Evolutionary conservation across 2,113 vertebrate genomes (phyloP), one percentile per base, ranked within the genome.

Genomic region (Ciconia maguari): DNA sequence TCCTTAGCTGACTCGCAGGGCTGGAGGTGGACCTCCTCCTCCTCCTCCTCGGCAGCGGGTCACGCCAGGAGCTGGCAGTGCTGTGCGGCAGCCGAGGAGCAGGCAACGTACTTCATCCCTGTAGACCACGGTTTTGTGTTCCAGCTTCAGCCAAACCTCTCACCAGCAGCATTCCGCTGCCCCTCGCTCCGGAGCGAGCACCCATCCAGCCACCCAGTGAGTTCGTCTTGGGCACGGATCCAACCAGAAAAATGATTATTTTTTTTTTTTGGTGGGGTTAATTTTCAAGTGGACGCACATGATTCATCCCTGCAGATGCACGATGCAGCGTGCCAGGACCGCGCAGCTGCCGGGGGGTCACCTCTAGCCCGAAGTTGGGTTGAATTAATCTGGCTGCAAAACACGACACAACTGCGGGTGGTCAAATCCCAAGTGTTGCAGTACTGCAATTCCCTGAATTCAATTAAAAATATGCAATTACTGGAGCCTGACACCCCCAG

Each of bases 51-150:
- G 3, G 34, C 60, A 58, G 29, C 4, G 2, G 38, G 26, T 38
- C 15, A 34, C 6, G 2, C 8, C 1, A 2, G 54, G 44, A 19
- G 5, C 34, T 6, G 30, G 51, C 81, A 49, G 48, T 15, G 11
- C 75, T 52, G 9, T 2, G 11, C 10, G 2, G 19, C 49, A 16
- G 16, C 15, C 0, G 3, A 58, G 68, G 32, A 61, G 57, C 52
- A 9, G 27, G 1, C 65, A 69, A 26, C 2, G 3, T 2, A 2
- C 57, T 68, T 42, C 93, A 72, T 4, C 72, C 72, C 77, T 5
- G 11, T 1, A n/a, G 34, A 7, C 16, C 66, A 5, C 1, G 0
- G 13, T 13, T 10, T 19, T 26, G 1, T 0, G 0, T 12, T 29
- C 71, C 89, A 88, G 13, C 69, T 64, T 7, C 77, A 49, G 6